These are phyloP conservation scores for Eptatretus atami DNA, from an alignment of 2,797 vertebrate species.

Conservation along the genomic window DNA sequence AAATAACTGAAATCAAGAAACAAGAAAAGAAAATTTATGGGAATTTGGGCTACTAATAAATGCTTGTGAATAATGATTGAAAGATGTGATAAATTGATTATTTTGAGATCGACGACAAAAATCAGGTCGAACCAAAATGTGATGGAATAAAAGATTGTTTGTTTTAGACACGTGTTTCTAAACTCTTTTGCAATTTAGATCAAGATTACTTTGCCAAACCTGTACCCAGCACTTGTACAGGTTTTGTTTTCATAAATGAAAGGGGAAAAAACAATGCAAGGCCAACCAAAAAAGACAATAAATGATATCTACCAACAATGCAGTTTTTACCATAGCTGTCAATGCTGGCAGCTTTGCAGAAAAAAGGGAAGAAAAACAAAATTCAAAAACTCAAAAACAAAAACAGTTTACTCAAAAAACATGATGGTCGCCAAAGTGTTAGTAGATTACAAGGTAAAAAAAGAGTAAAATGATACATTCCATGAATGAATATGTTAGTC, in stretches of 20 bases:
- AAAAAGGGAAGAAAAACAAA: slow-evolving; percentile 71
- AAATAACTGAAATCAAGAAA: slow-evolving; percentile 12
- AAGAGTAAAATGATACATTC: slow-evolving; percentile 57
- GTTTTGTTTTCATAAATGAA: slow-evolving; percentile 2
- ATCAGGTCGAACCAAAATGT: slow-evolving; percentile 10
- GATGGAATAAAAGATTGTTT: not conserved
- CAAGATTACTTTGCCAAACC: too few species aligned
- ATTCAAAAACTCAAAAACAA: slow-evolving; percentile 51
- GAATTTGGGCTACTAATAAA: slow-evolving; percentile 11
- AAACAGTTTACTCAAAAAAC: slow-evolving; percentile 43
- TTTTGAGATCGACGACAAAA: too few species aligned
- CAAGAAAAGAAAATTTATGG: not conserved
- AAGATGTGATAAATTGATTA: too few species aligned
- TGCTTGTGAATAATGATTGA: not conserved
- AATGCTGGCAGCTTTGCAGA: slow-evolving; percentile 67
- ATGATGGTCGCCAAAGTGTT: slow-evolving; percentile 90
- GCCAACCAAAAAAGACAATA: slow-evolving; percentile 79
- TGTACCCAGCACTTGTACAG: too few species aligned
- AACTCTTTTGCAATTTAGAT: too few species aligned
- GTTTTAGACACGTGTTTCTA: too few species aligned
- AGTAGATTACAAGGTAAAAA: slow-evolving; percentile 88
- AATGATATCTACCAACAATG: slow-evolving; percentile 99
- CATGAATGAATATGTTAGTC: slow-evolving; percentile 75
- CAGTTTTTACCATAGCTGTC: slow-evolving; percentile 90
- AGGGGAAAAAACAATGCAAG: slow-evolving; percentile 27